A percentile compares a stretch with the other conserved stretches of the same genome.
Evolutionary conservation across 2,888 invertebrate genomes (phyloP).

Genomic region (Cataglyphis livida): DNA sequence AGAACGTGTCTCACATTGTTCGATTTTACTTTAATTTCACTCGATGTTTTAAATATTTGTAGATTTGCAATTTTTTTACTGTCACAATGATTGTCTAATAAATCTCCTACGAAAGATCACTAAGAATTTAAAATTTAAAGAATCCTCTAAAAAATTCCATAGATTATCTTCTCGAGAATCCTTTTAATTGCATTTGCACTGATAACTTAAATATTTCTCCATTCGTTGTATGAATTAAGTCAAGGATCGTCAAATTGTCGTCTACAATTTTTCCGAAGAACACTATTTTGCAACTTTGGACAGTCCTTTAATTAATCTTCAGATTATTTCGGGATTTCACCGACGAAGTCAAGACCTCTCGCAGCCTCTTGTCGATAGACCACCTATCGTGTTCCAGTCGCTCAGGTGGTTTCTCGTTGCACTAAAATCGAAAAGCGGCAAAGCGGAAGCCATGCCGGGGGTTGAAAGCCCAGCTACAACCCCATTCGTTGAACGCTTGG

Average conservation of each 20-base stretch:
- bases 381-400: slow-evolving; percentile 58
- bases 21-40: background rate
- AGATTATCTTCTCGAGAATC: background rate
- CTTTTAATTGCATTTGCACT: background rate
- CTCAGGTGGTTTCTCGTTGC: slow-evolving; percentile 70
- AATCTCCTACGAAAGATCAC: background rate
- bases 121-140: background rate
- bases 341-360: background rate
- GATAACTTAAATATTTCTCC: too few relatives aligned
- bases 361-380: slow-evolving; percentile 33
- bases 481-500: slow-evolving; percentile 77
- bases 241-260: background rate
- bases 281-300: background rate
- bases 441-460: slow-evolving; percentile 76
- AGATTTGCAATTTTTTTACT: background rate
- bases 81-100: background rate
- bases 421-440: slow-evolving; percentile 72
- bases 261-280: background rate
- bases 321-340: background rate
- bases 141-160: too few relatives aligned
- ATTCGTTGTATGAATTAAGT: background rate
- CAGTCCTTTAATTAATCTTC: background rate
- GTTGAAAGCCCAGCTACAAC: slow-evolving; percentile 67
- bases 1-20: background rate
- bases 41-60: background rate